phyloP scores from a whole-genome alignment of 2,888 invertebrate genomes.

The Ischnus inquisitorius region DNA sequence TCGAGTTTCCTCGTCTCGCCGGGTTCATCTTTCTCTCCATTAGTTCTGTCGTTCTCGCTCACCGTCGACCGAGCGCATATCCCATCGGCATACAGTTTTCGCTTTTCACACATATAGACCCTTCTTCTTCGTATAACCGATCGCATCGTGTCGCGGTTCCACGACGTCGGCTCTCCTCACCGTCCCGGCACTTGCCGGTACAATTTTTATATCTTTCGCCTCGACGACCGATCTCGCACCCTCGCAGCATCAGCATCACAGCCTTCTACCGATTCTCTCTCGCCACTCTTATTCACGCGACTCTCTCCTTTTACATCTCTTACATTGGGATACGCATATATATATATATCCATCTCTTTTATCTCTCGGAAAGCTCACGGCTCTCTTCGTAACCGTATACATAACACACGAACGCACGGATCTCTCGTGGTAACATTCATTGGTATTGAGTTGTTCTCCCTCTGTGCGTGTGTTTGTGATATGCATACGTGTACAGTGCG shows the following conservation, averaged over 20 bases:
- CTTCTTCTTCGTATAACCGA: conserved; percentile 26
- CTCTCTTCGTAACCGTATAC: conserved; percentile 30
- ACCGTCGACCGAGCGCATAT: conserved; percentile 17
- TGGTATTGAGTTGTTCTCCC: background rate
- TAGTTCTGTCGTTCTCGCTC: conserved; percentile 23
- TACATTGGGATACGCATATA: background rate
- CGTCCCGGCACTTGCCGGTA: conserved; percentile 30
- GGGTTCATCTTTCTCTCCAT: conserved; percentile 4
- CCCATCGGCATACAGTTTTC: conserved; percentile 32
- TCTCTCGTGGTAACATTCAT: conserved; percentile 16
- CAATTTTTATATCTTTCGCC: conserved; percentile 28
- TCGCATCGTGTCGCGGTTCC: conserved; percentile 29
- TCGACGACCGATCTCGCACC: background rate
- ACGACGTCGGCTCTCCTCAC: conserved; percentile 8
- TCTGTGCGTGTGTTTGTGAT: background rate
- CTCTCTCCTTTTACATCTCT: conserved; percentile 4
- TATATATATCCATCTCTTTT: background rate
- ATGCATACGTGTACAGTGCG: conserved; percentile 22
- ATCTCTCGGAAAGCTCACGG: conserved; percentile 11
- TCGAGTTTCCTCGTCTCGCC: conserved; percentile 12
- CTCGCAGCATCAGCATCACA: background rate
- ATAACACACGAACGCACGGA: conserved; percentile 18
- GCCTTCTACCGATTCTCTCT: conserved; percentile 11
- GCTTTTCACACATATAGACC: conserved; percentile 16
- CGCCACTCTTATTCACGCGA: background rate